These are phyloP conservation scores for Pandion haliaetus DNA, from an alignment of 2,113 vertebrate genomes.

Conservation along the genomic window DNA sequence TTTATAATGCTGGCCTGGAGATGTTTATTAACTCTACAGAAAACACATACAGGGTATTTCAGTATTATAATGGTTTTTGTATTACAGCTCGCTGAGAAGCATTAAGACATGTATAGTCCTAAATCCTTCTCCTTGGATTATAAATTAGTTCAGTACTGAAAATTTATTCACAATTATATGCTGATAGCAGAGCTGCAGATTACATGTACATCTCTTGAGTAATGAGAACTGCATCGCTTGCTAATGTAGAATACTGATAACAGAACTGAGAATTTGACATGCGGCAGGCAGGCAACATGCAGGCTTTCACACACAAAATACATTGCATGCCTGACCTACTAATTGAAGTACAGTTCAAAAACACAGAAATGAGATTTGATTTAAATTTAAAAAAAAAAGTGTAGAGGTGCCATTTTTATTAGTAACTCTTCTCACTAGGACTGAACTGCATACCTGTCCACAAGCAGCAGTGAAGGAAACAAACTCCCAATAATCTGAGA, in stretches of 20 bases:
- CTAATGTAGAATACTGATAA: neutral
- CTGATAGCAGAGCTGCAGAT: neutral
- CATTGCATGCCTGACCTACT: neutral
- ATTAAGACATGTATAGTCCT: neutral
- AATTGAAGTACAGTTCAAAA: neutral
- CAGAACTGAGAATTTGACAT: neutral
- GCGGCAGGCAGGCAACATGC: neutral
- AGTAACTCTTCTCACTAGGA: neutral
- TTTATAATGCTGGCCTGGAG: neutral
- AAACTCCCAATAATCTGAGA: neutral
- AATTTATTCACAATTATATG: neutral
- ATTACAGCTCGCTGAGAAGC: neutral
- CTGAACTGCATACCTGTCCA: neutral
- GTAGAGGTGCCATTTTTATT: neutral
- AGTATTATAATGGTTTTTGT: neutral
- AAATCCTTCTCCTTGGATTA: constrained; percentile 12
- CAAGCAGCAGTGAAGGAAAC: neutral
- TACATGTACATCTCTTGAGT: neutral
- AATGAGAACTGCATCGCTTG: neutral
- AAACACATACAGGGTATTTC: neutral
- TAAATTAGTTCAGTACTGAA: neutral
- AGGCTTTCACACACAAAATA: neutral
- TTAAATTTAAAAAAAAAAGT: neutral
- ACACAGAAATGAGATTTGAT: neutral
- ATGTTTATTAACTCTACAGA: neutral